Conservation (phyloP, 2,888 invertebrate genomes). For the Agrotis clavis region DNA sequence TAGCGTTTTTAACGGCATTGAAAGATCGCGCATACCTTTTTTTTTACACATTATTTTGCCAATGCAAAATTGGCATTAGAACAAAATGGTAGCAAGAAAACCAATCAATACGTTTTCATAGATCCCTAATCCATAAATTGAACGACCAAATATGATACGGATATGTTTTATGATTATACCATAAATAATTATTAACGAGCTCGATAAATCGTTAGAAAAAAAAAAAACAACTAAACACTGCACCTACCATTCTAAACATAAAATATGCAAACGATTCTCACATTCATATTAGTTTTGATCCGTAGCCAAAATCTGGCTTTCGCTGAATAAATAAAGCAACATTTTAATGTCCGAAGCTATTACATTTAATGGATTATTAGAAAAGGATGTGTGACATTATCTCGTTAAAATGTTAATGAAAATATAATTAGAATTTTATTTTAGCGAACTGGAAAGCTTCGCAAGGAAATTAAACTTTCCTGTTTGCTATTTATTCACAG, state of each 20-base stretch:
- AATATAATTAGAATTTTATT: neutral
- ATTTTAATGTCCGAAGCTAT: conserved; percentile 24
- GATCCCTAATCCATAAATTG: conserved; percentile 26
- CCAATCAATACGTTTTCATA: conserved; percentile 9
- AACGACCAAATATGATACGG: conserved; percentile 20
- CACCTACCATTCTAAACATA: conserved; percentile 31
- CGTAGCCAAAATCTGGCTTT: conserved; percentile 42
- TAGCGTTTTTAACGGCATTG: conserved; percentile 21
- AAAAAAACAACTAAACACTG: conserved; percentile 34
- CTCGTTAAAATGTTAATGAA: neutral
- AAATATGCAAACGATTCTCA: conserved; percentile 34
- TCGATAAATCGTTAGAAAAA: conserved; percentile 47
- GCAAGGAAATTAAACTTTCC: neutral
- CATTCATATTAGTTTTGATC: conserved; percentile 41
- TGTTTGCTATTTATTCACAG: neutral
- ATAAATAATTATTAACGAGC: conserved; percentile 42
- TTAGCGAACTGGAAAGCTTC: neutral
- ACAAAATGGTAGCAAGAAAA: conserved; percentile 22
- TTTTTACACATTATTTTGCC: conserved; percentile 3
- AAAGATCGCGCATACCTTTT: conserved; percentile 13
- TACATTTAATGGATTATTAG: conserved; percentile 25
- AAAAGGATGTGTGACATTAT: conserved; percentile 15
- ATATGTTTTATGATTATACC: conserved; percentile 24
- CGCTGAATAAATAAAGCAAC: conserved; percentile 34
- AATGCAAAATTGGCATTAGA: neutral